Conservation (phyloP, 2,797 vertebrate genomes). For the Muscicapa comitata region DNA sequence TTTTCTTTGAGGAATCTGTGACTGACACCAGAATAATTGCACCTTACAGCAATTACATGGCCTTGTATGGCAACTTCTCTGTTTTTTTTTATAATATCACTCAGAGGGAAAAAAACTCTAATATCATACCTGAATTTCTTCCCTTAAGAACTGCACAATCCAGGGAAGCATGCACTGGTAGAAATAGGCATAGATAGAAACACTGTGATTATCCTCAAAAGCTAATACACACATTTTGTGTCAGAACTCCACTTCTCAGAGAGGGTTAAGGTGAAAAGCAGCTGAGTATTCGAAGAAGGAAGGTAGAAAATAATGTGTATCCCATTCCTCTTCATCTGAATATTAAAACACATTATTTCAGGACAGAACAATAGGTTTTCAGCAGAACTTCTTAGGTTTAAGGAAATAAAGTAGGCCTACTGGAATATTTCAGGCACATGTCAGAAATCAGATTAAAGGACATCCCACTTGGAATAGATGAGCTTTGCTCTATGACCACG, state of each 20-base stretch:
- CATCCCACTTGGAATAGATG: background rate
- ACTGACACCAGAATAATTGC: background rate
- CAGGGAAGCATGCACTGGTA: fast-evolving
- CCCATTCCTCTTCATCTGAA: background rate
- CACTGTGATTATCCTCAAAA: background rate
- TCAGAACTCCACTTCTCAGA: background rate
- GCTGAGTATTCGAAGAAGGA: background rate
- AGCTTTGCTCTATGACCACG: background rate
- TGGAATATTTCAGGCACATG: background rate
- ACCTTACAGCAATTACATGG: background rate
- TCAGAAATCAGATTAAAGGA: background rate
- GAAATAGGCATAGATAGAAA: background rate
- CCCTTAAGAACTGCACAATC: background rate
- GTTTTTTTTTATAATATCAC: background rate
- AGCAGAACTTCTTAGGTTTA: background rate
- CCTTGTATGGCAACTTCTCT: background rate
- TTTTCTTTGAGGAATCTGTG: background rate
- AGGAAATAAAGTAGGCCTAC: background rate
- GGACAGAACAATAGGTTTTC: background rate
- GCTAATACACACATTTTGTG: background rate
- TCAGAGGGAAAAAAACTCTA: fast-evolving
- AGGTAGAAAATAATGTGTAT: background rate
- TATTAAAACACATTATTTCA: background rate
- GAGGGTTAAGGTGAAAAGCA: background rate
- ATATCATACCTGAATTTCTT: background rate